Conservation (phyloP, 2,797 vertebrate genomes). For the Cyprinella venusta region DNA sequence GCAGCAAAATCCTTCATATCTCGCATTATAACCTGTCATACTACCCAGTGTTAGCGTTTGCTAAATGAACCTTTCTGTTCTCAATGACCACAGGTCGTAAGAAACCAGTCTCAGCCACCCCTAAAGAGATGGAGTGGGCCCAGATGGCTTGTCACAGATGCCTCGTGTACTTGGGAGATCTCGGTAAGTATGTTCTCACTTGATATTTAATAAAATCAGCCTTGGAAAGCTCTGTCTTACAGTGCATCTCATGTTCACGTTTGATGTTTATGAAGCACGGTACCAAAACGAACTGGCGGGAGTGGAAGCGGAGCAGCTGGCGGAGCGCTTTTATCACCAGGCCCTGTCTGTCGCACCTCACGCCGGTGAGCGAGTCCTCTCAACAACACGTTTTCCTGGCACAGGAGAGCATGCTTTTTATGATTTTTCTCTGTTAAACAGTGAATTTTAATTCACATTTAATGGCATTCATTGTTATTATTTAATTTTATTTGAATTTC, state of each 20-base stretch:
- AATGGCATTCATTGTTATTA: background rate
- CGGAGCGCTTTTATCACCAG: conserved; percentile 96
- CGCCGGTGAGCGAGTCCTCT: conserved; percentile 83
- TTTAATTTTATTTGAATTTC: background rate
- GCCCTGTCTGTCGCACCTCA: conserved; percentile 93
- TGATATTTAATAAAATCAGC: conserved; percentile 38
- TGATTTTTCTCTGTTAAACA: background rate
- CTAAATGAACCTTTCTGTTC: background rate
- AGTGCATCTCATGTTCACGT: background rate
- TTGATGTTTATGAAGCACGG: conserved; percentile 78
- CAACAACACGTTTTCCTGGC: conserved; percentile 24
- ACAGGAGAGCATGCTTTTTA: conserved; percentile 5
- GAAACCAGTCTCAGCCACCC: conserved; percentile 90
- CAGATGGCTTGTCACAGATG: conserved; percentile 98
- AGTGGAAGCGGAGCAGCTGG: conserved; percentile 92
- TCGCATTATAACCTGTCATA: background rate
- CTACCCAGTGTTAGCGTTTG: background rate
- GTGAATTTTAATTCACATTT: conserved; percentile 11
- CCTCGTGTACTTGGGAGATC: conserved; percentile 94
- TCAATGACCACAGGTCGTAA: conserved; percentile 82
- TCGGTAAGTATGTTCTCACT: conserved; percentile 82
- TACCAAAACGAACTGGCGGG: conserved; percentile 97
- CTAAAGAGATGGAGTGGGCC: conserved; percentile 98
- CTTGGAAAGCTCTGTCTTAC: background rate
- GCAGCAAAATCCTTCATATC: background rate